phyloP scores from a whole-genome alignment of 2,797 vertebrate species.

The Emys orbicularis region DNA sequence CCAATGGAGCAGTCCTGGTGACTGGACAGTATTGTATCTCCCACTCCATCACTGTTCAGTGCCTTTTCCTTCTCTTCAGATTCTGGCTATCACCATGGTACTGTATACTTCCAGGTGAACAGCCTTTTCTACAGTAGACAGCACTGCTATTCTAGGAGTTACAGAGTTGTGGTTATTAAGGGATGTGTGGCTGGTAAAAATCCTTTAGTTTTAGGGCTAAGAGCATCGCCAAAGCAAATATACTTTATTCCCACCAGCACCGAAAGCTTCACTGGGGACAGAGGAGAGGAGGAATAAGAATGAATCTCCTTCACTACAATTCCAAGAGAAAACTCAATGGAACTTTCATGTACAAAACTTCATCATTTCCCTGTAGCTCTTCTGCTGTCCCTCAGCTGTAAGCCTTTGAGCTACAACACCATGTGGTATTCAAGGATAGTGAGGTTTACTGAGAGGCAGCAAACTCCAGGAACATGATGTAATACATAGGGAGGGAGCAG shows the following conservation, averaged over 20 bases:
- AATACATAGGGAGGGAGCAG: neutral
- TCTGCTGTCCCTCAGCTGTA: neutral
- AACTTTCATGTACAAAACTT: neutral
- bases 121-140: neutral
- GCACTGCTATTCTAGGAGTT: neutral
- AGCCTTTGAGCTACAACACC: neutral
- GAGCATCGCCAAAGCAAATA: fast-evolving
- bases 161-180: fast-evolving
- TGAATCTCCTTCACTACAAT: neutral
- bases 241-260: neutral
- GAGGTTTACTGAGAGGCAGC: neutral
- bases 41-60: fast-evolving
- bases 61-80: neutral
- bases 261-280: neutral
- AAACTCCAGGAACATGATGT: neutral
- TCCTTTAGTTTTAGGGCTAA: neutral
- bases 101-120: neutral
- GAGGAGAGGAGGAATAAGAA: neutral
- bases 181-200: neutral
- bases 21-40: fast-evolving
- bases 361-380: neutral
- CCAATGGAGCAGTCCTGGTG: neutral
- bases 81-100: neutral
- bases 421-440: neutral
- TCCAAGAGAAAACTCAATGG: neutral